Evolutionary conservation across 2,113 vertebrate genomes (phyloP).

Genomic region (Caretta caretta): DNA sequence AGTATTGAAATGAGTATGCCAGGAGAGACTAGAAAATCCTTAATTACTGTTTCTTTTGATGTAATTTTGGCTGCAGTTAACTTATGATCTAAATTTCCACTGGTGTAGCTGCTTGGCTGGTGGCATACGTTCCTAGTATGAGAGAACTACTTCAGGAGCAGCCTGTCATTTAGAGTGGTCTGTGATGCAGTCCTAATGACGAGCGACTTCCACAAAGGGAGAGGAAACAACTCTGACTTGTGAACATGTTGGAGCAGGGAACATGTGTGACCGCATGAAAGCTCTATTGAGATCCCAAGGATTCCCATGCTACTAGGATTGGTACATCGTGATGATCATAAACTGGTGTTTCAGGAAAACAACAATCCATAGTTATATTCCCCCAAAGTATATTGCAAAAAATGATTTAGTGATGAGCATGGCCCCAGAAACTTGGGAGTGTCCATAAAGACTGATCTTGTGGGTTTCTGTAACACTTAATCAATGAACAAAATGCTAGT

Average conservation of each 20-base stretch:
- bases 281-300: background rate
- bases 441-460: background rate
- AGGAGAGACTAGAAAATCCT: background rate
- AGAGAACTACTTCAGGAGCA: background rate
- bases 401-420: background rate
- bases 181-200: background rate
- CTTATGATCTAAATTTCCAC: background rate
- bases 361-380: accelerated
- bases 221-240: constrained; percentile 4
- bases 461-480: background rate
- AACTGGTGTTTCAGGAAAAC: accelerated
- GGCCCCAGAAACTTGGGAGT: accelerated
- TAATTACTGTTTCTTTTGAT: background rate
- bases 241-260: background rate
- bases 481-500: background rate
- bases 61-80: background rate
- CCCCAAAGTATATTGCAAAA: accelerated
- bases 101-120: background rate
- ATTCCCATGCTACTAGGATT: background rate
- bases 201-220: background rate
- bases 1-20: background rate
- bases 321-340: accelerated
- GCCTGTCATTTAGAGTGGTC: background rate
- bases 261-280: background rate
- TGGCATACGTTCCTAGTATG: background rate